Conservation (phyloP, 1,140 invertebrate species). For the Thalassaphorura encarpata region DNA sequence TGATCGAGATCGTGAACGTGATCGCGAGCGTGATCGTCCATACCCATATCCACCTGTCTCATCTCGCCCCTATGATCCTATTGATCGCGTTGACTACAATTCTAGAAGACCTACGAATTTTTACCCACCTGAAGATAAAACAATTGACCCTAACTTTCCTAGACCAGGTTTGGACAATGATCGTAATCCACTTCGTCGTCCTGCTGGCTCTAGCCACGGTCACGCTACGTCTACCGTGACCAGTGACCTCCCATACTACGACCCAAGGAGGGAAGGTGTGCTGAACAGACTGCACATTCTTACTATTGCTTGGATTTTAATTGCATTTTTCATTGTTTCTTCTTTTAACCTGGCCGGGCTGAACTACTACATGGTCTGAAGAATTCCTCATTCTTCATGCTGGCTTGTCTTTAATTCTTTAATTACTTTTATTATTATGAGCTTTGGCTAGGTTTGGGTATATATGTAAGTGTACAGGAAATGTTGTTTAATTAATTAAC, state of each 20-base stretch:
- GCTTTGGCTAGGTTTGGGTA: too few species aligned
- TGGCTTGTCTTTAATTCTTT: conserved; percentile 2
- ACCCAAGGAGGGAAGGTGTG: conserved; percentile 27
- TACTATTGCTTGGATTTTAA: too few species aligned
- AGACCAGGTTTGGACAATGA: neutral
- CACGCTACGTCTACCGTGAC: neutral
- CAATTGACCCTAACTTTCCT: neutral
- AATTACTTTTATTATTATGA: conserved; percentile 1
- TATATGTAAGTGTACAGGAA: too few species aligned
- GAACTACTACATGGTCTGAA: too few species aligned
- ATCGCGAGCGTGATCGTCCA: neutral
- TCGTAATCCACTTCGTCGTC: neutral
- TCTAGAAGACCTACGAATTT: neutral
- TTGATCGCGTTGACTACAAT: neutral
- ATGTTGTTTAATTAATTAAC: too few species aligned
- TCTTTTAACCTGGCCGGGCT: too few species aligned
- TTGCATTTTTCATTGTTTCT: neutral
- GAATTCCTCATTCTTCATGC: too few species aligned
- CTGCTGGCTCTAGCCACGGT: too few species aligned
- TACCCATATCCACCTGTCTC: neutral
- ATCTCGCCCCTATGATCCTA: neutral
- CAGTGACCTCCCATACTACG: conserved; percentile 22
- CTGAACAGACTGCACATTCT: too few species aligned
- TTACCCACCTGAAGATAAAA: neutral
- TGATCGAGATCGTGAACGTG: neutral